phyloP scores from a whole-genome alignment of 2,797 vertebrate genomes.

The Hyperoplus lanceolatus region DNA sequence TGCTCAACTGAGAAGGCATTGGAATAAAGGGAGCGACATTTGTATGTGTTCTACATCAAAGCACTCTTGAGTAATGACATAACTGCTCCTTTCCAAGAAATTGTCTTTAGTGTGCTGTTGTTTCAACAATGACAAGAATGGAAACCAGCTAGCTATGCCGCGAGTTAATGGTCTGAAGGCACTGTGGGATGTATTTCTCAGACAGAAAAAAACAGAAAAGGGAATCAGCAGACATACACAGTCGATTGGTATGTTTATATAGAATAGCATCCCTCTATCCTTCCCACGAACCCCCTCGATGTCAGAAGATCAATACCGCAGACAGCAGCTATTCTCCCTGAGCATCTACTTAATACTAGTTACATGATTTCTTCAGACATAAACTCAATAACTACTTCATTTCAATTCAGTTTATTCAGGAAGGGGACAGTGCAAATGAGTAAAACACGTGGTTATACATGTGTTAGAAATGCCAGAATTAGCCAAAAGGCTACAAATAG shows the following conservation, averaged over 20 bases:
- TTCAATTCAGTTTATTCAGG: too few relatives aligned
- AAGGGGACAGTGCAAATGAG: too few relatives aligned
- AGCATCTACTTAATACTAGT: constrained; percentile 10
- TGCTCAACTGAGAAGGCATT: not conserved
- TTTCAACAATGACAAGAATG: not conserved
- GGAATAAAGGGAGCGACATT: not conserved
- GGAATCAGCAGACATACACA: not conserved
- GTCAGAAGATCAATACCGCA: not conserved
- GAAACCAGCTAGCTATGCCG: not conserved
- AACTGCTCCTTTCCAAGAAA: not conserved
- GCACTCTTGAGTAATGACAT: not conserved
- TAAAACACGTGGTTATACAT: not conserved
- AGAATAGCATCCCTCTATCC: constrained; percentile 2
- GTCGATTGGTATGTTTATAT: constrained; percentile 1
- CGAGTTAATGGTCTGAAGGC: constrained; percentile 5
- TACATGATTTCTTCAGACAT: not conserved
- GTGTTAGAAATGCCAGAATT: not conserved
- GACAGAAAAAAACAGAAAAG: not conserved
- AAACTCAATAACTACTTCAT: not conserved
- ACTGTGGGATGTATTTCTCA: not conserved
- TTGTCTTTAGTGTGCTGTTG: not conserved
- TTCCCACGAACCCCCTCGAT: constrained; percentile 1
- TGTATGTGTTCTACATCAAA: not conserved
- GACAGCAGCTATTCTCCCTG: not conserved
- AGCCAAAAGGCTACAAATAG: constrained; percentile 6